Percentiles rank a stretch among this genome's conserved stretches.
phyloP scores from a whole-genome alignment of 2,888 invertebrate genomes.

The Nymphalis c-album region DNA sequence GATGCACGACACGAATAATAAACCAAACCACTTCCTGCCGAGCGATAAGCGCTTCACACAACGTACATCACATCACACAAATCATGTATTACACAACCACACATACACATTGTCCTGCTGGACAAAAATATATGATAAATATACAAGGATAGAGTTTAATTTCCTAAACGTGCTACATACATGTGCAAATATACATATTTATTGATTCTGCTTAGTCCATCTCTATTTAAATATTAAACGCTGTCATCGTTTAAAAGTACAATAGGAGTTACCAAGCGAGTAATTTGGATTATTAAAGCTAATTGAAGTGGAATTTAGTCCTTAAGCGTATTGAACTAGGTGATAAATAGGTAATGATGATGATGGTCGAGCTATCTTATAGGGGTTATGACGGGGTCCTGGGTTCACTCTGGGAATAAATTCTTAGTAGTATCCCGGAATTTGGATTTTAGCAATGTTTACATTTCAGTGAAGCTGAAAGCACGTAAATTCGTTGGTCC shows the following conservation, averaged over 20 bases:
- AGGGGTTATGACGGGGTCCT: no score
- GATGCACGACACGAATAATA: slow-evolving; percentile 80
- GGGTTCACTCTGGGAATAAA: no score
- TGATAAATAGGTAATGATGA: no score
- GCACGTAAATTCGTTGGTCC: no score
- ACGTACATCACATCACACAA: slow-evolving; percentile 56
- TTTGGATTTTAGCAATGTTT: no score
- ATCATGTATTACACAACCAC: slow-evolving; percentile 53
- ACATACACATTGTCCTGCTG: slow-evolving; percentile 42
- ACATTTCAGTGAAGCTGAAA: no score
- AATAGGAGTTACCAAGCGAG: slow-evolving; percentile 25
- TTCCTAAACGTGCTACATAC: slow-evolving; percentile 25
- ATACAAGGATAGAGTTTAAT: slow-evolving; percentile 32
- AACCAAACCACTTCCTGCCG: slow-evolving; percentile 79
- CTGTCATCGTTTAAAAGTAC: slow-evolving; percentile 35
- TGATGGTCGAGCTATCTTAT: no score
- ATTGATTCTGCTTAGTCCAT: slow-evolving; percentile 40
- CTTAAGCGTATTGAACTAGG: no score
- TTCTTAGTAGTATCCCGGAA: no score
- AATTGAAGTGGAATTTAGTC: neutral
- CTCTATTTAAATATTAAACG: slow-evolving; percentile 39
- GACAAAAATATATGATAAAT: slow-evolving; percentile 39
- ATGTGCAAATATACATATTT: slow-evolving; percentile 39
- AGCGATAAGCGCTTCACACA: slow-evolving; percentile 73
- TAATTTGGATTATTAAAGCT: slow-evolving; percentile 1